Base-by-base conservation (phyloP, 2,113 vertebrate species). In the Menidia beryllina region DNA sequence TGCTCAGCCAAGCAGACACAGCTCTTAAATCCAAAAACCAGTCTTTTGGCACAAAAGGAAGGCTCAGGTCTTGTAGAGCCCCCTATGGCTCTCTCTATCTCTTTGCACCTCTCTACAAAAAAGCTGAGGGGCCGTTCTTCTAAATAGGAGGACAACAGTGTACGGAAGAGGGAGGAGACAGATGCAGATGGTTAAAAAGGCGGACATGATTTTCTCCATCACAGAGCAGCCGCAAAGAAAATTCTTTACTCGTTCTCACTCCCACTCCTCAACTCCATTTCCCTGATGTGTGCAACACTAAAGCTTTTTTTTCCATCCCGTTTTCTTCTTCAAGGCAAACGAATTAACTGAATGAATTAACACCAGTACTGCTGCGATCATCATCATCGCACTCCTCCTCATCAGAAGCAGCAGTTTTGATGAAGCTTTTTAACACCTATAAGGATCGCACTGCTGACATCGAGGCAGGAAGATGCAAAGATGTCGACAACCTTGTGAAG, bases 281-380 rank as follows among this genome's bases (percentile, higher is more conserved):
- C 84, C 49, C 78, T 26, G 56, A 84, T 68, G 81, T 65, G 72
- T 84, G 83, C 88, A 81, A 82, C 82, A 79, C 73, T 56, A 51
- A 30, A 59, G 55, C 39, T 69, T 74, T 81, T 73, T 58, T 47
- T 74, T 71, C 49, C 2, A 71, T 81, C 57, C 63, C 36, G 61
- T 81, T 75, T 72, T 60, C 63, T 83, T 67, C 78, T 86, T 82
- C 53, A 73, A 87, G 83, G 86, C 62, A 10, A 85, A 86, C 79
- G 58, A 90, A 86, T 86, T 86, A 86, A 86, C 72, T 81, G 80
- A 89, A 86, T 81, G 85, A 86, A 89, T 90, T 90, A 89, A 87
- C 87, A 89, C 87, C 82, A 72, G 14, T 5, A 73, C 70, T 54
- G 75, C 65, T 75, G 79, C 72, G 76, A 88, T 86, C 76, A 84